Base-by-base conservation (phyloP, 2,888 invertebrate species). In the Mythimna lalbum region DNA sequence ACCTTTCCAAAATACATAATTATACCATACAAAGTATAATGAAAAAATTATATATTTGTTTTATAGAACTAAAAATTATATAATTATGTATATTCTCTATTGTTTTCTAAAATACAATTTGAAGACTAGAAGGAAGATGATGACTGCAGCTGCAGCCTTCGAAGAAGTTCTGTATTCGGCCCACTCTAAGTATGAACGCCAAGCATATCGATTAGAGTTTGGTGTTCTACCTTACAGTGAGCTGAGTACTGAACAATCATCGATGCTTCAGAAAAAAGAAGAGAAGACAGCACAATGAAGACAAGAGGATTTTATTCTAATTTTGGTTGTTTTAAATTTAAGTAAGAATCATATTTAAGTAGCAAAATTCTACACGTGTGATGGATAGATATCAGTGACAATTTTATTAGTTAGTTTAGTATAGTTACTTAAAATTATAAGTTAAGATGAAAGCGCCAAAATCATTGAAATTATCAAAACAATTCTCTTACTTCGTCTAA, bases 171-270 rank as follows among this genome's bases (percentile, higher is more conserved):
- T 81, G 76, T 73, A 61, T 88, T 89, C 97, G 96, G 97, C 94
- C 96, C 98, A 98, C 98, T 98, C 98, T 98, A 98, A 98, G 98
- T 97, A 97, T 97, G 98, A 97, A 98, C 98, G 97, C 98, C 98
- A 98, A 98, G 98, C 98, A 97, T 94, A 97, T 96, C 96, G 93
- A 93, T 93, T 92, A 96, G 88, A 95, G 98, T 97, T 98, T 98
- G 98, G 98, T 98, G 98, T 98, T 98, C 98, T 98, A 98, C 98
- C 98, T 98, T 98, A 98, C 98, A 98, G 98, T 98, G 98, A 98
- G 97, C 96, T 97, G 97, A 96, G 97, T 95, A 92, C 84, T 87
- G 84, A 92, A 94, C 86, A 19, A 43, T 72, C 87, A 76, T 60
- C 85, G 23, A 4, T 10, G 31, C 59, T 49, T 52, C 33, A 9